Conservation (phyloP, 2,797 vertebrate genomes). For the Enteromius afrohamiltoni region DNA sequence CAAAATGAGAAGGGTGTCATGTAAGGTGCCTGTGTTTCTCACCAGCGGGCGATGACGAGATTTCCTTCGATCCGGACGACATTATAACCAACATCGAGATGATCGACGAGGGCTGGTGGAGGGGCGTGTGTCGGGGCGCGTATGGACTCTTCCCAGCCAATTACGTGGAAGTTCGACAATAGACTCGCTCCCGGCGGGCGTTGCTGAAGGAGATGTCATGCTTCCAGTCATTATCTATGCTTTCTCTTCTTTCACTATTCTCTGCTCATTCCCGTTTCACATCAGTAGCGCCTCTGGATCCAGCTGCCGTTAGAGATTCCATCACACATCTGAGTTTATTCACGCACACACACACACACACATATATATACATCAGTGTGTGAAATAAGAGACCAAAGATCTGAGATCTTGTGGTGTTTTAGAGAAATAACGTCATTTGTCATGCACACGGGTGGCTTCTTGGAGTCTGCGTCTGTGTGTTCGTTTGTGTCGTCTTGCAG, state of each 20-base stretch:
- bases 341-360: not conserved
- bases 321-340: conserved; percentile 7
- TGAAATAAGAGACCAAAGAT: conserved; percentile 63
- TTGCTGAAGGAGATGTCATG: conserved; percentile 55
- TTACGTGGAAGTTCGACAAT: conserved; percentile 92
- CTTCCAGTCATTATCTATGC: conserved; percentile 35
- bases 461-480: not conserved
- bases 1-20: not conserved
- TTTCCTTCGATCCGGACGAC: conserved; percentile 96
- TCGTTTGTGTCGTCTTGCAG: conserved; percentile 6
- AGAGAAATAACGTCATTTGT: not conserved
- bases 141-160: conserved; percentile 97
- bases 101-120: conserved; percentile 99
- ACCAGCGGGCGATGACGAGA: conserved; percentile 93
- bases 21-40: not conserved
- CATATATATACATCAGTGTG: not conserved
- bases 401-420: conserved; percentile 2
- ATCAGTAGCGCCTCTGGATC: not conserved
- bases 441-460: not conserved
- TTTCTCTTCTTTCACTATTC: conserved; percentile 54
- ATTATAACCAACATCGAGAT: conserved; percentile 98
- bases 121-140: conserved; percentile 88
- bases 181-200: conserved; percentile 58
- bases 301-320: conserved; percentile 11
- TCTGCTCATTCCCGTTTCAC: conserved; percentile 3